These are phyloP conservation scores for Tenthredo notha DNA, from an alignment of 2,888 invertebrate genomes.

Conservation along the genomic window DNA sequence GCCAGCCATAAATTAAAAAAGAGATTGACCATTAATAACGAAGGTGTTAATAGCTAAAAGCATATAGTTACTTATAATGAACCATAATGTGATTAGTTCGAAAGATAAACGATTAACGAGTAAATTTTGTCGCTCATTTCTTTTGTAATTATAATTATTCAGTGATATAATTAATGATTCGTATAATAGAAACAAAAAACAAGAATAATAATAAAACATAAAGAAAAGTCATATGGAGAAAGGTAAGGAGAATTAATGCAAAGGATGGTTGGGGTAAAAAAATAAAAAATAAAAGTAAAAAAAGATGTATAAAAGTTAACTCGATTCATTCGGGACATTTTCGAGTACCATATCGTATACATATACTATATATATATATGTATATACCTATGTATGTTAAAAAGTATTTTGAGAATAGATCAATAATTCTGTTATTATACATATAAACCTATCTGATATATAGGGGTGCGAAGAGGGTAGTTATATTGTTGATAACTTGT, in stretches of 20 bases:
- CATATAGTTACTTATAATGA: neutral
- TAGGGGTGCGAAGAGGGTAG: neutral
- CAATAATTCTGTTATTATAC: constrained; percentile 56
- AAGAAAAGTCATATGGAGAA: neutral
- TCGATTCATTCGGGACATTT: constrained; percentile 1
- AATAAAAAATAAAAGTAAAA: neutral
- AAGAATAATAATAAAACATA: neutral
- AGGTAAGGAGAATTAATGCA: neutral
- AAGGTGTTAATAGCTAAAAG: neutral
- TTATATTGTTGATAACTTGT: neutral
- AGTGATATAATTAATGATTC: constrained; percentile 24
- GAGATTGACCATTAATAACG: constrained; percentile 40
- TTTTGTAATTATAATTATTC: constrained; percentile 31
- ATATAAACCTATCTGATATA: constrained; percentile 55
- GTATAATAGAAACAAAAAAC: neutral
- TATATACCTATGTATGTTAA: neutral
- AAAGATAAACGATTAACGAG: neutral
- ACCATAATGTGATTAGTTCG: constrained; percentile 30
- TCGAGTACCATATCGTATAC: constrained; percentile 58
- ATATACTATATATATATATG: constrained; percentile 55
- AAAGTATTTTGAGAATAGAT: neutral
- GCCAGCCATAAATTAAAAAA: neutral
- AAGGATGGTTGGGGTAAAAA: neutral
- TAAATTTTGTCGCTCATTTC: neutral
- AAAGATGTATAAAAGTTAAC: neutral